Evolutionary conservation across 92 coral and sea anemone genomes (phyloP).

Genomic region (Epizoanthus ramosus): DNA sequence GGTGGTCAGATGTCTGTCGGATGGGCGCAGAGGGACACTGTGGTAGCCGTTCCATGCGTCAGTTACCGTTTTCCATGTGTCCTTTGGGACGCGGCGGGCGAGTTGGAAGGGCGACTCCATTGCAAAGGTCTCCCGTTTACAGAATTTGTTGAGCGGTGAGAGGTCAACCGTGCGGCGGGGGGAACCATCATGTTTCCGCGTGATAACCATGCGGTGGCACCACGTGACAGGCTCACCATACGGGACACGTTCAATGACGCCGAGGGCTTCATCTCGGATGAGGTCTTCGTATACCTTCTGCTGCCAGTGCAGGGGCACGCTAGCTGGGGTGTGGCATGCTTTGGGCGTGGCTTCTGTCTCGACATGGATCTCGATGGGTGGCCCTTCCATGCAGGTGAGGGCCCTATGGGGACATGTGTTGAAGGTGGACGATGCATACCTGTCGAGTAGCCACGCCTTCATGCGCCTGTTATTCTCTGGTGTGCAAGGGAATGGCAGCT

Average conservation of each 20-base stretch:
- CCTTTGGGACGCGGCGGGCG: slow-evolving; percentile 60
- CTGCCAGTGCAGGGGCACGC: slow-evolving; percentile 55
- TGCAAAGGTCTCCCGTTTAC: slow-evolving; percentile 66
- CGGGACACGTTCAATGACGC: slow-evolving; percentile 49
- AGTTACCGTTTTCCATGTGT: slow-evolving; percentile 68
- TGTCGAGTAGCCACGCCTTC: slow-evolving; percentile 26
- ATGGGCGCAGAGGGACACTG: slow-evolving; percentile 62
- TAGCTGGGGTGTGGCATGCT: slow-evolving; percentile 71
- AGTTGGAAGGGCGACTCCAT: slow-evolving; percentile 69
- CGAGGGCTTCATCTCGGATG: slow-evolving; percentile 54
- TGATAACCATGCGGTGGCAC: slow-evolving; percentile 71
- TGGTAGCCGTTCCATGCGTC: slow-evolving; percentile 78
- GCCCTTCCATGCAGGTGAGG: slow-evolving; percentile 48
- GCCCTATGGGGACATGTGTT: slow-evolving; percentile 39
- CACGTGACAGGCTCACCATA: slow-evolving; percentile 71
- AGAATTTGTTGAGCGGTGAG: slow-evolving; percentile 67
- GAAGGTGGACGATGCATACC: slow-evolving; percentile 17
- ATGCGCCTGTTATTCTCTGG: slow-evolving; percentile 53
- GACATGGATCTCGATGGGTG: slow-evolving; percentile 49
- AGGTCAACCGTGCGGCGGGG: slow-evolving; percentile 71
- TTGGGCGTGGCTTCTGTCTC: slow-evolving; percentile 52
- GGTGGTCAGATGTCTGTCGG: slow-evolving; percentile 62
- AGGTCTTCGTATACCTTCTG: slow-evolving; percentile 45
- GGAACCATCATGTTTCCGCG: slow-evolving; percentile 64
- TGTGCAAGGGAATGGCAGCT: slow-evolving; percentile 62